A percentile compares a stretch with the other conserved stretches of the same genome.
Conservation (phyloP, 2,113 vertebrate species). For the Saccopteryx leptura region DNA sequence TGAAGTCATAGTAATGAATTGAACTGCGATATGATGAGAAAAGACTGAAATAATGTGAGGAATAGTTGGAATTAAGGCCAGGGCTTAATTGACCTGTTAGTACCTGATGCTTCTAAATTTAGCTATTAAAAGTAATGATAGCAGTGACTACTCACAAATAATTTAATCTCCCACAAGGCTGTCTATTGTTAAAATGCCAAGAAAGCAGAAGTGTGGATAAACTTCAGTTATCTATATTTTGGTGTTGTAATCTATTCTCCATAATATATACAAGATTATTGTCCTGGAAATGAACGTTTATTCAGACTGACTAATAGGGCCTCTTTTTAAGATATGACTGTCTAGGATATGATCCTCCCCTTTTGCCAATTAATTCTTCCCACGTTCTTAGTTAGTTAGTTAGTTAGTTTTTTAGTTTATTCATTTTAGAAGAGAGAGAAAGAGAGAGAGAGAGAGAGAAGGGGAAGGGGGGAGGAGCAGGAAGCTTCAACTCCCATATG, state of each 20-base stretch:
- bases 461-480: too few species aligned
- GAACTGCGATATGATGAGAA: background rate
- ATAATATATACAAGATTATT: background rate
- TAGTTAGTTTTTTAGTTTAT: too few species aligned
- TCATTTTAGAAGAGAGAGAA: too few species aligned
- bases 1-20: background rate
- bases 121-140: background rate
- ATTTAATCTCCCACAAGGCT: background rate
- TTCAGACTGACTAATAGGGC: background rate
- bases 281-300: background rate
- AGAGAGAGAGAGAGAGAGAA: too few species aligned
- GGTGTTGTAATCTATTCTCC: background rate
- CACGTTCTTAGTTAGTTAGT: background rate
- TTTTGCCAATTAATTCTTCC: background rate
- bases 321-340: background rate
- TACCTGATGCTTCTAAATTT: background rate
- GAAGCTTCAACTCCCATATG: too few species aligned
- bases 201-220: background rate
- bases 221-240: background rate
- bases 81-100: background rate
- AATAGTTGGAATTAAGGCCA: background rate
- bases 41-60: constrained; percentile 11
- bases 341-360: background rate
- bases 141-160: background rate
- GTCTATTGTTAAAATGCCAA: background rate